Conservation (phyloP, 2,888 invertebrate genomes). For the Eristalis pertinax region DNA sequence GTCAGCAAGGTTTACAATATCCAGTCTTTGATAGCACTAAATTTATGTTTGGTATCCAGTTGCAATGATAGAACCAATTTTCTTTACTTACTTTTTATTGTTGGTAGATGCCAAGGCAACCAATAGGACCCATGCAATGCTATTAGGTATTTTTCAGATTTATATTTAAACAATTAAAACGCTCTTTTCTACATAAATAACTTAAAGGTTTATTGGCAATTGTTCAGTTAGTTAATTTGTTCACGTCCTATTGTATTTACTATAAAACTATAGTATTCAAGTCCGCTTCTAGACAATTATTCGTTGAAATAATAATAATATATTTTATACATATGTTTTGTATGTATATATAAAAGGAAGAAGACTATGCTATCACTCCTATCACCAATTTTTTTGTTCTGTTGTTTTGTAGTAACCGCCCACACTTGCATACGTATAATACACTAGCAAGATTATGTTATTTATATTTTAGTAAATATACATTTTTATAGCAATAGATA, state of each 20-base stretch:
- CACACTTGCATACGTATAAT: conserved; percentile 32
- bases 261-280: conserved; percentile 56
- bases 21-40: too few relatives aligned
- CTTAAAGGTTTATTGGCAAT: conserved; percentile 70
- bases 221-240: conserved; percentile 16
- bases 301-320: conserved; percentile 49
- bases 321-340: conserved; percentile 39
- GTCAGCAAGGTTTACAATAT: too few relatives aligned
- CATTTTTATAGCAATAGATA: conserved; percentile 53
- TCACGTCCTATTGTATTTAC: conserved; percentile 34
- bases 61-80: too few relatives aligned
- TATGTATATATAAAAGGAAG: conserved; percentile 66
- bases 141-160: too few relatives aligned
- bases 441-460: conserved; percentile 27
- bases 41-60: too few relatives aligned
- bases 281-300: conserved; percentile 50
- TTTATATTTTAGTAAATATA: conserved; percentile 50
- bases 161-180: conserved; percentile 13
- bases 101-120: too few relatives aligned
- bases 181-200: conserved; percentile 62
- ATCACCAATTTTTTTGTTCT: conserved; percentile 43
- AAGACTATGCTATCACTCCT: conserved; percentile 60
- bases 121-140: too few relatives aligned
- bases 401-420: conserved; percentile 57
- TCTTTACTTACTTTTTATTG: too few relatives aligned